phyloP scores from a whole-genome alignment of 37 sponge, comb jelly and placozoan genomes.

The Aplysina aerophoba region DNA sequence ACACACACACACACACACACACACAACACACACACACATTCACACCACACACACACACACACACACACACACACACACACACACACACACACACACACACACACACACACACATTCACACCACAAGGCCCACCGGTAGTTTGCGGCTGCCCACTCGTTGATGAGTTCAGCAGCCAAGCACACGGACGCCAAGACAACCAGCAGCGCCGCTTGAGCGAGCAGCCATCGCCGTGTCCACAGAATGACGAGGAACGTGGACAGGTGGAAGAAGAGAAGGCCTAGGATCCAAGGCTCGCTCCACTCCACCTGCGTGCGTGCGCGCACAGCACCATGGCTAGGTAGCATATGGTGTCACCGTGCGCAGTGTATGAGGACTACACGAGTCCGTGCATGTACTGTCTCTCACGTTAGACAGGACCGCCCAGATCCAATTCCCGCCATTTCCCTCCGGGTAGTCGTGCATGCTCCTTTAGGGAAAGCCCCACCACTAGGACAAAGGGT shows the following conservation, averaged over 20 bases:
- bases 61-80: not conserved
- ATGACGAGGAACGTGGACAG: not conserved
- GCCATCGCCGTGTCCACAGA: not conserved
- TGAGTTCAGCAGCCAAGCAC: not conserved
- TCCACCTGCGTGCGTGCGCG: not conserved
- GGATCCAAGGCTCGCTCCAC: constrained; percentile 23
- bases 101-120: not conserved
- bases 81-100: too few species aligned
- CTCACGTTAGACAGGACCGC: too few species aligned
- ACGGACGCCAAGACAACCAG: not conserved
- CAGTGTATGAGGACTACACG: too few species aligned
- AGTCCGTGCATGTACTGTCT: too few species aligned
- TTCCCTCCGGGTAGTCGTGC: too few species aligned
- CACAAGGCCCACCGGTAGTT: constrained; percentile 9
- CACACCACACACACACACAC: constrained; percentile 20
- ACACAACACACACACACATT: constrained; percentile 16
- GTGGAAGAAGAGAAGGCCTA: not conserved
- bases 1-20: constrained; percentile 14
- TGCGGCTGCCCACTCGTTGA: constrained; percentile 17
- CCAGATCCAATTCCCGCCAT: too few species aligned
- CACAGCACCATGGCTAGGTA: too few species aligned
- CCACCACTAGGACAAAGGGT: too few species aligned
- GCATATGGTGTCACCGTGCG: too few species aligned
- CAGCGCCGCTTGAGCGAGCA: not conserved
- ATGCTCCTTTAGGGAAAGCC: too few species aligned